Evolutionary conservation across 2,113 vertebrate genomes (phyloP), one percentile per base, ranked within the genome.

Genomic region (Galeopterus variegatus): DNA sequence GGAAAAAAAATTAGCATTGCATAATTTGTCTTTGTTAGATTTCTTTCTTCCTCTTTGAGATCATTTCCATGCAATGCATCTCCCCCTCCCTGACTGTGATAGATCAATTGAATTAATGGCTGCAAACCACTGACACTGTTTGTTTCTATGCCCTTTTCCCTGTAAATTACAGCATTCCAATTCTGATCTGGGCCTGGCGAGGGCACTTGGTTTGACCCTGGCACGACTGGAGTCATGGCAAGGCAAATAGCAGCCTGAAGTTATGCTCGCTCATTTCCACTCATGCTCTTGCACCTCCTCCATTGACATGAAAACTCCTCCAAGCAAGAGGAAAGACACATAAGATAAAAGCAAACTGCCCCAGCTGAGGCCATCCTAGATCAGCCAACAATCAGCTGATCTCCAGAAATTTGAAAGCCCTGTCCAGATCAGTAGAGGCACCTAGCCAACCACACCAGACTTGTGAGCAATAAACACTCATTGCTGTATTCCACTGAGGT

Each of bases 11-110:
- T 10, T 8, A 52, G 13, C 41, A 52, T 19, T 24, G 72, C 12
- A 3, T 60, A 28, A 33, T 52, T 45, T 82, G 75, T 21, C 41
- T 31, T 67, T 26, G 6, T 48, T 75, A 80, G 33, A 67, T 80
- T 80, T 85, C 56, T 67, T 89, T 31, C 45, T 15, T 62, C 33
- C n/a, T 62, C 26, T 31, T 89, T 3, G 28, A 26, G 50, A 31
- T 52, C 36, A 21, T 23, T 62, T 77, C 70, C n/a, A 0, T 10
- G 7, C 1, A 2, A 1, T n/a, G 19, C 2, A 9, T 7, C 23
- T 6, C 15, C 33, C 58, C 11, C 26, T 33, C 33, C 56, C 36
- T 73, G 52, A 50, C 24, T 56, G 15, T 50, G 60, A 14, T 4
- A 0, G 67, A 18, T 50, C 75, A 26, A 14, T 69, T 36, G 31